Base-by-base conservation (phyloP, 2,797 vertebrate species). In the Sebastes jordani region DNA sequence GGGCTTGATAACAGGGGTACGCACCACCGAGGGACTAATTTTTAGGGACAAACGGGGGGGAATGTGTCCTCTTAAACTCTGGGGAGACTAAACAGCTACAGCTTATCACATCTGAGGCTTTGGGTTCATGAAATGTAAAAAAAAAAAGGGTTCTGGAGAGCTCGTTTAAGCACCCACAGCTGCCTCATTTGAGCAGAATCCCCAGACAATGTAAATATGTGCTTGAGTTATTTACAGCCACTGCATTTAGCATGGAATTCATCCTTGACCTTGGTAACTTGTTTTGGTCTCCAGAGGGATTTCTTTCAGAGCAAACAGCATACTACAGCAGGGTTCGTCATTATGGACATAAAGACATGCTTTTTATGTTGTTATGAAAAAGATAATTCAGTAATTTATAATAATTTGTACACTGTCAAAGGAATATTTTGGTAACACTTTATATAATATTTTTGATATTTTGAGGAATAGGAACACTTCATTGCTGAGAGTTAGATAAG, bases 191-290 rank as follows among this genome's bases (percentile, higher is more conserved):
- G 6, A 65, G 65, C 60, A 42, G 46, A 83, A 60, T 87, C 82
- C 86, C 88, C 68, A 54, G 86, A 81, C 76, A 75, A 68, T 30
- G 22, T 56, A 81, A 87, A 77, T 70, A 79, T 71, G 30, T 30
- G 10, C 78, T 69, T 70, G 54, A 62, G 73, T 68, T 88, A 81
- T 90, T 91, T 85, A 71, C 7, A 75, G 74, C 49, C 3, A 11
- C 74, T 23, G 32, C 10, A 42, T 82, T 80, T 67, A 67, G 54
- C 54, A 34, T 56, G 86, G 60, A 76, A 85, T 78, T 72, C 67
- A 60, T 62, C 38, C 38, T 71, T 87, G 82, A 67, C 81, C 83
- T 67, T 68, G 66, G 55, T 25, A 55, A 49, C n/a, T 65, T 72
- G 52, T 78, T 81, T 74, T 81, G 56, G 25, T 64, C 64, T 76